Percentiles rank a stretch among this genome's conserved stretches.
phyloP scores from a whole-genome alignment of 1,140 invertebrate genomes.

The Pseudomyrmex pallidus region DNA sequence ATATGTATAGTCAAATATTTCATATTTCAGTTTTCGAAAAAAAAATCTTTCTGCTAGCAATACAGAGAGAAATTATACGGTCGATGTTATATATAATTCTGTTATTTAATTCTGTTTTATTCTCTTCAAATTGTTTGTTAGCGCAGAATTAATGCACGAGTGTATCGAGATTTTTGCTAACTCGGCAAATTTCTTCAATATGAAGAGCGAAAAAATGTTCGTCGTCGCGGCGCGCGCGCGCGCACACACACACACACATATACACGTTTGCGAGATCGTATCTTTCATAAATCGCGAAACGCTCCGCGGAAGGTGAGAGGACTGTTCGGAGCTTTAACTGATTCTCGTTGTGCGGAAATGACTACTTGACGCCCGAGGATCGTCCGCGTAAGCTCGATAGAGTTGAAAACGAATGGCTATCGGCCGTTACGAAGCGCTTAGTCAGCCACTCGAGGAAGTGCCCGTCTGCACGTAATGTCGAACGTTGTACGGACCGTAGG shows the following conservation, averaged over 20 bases:
- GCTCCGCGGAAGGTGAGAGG: slow-evolving; percentile 9
- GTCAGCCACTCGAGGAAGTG: slow-evolving; percentile 76
- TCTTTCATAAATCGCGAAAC: slow-evolving; percentile 29
- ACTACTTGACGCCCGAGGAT: slow-evolving; percentile 61
- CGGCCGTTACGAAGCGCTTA: slow-evolving; percentile 74
- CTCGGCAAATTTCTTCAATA: slow-evolving; percentile 1
- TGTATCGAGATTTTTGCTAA: background rate
- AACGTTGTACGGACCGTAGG: slow-evolving; percentile 56
- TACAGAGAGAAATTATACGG: background rate
- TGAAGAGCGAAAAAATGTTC: background rate
- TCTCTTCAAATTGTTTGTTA: background rate
- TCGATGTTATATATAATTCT: background rate
- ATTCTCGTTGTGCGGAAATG: slow-evolving; percentile 27
- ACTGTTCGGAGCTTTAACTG: slow-evolving; percentile 50
- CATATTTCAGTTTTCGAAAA: background rate
- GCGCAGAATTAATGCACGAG: background rate
- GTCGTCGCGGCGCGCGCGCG: background rate
- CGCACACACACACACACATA: too few relatives aligned
- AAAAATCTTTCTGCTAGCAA: background rate
- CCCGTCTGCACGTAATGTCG: slow-evolving; percentile 76
- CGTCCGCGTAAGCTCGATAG: slow-evolving; percentile 66
- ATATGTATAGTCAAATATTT: background rate
- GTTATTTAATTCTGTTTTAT: background rate
- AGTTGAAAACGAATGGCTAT: slow-evolving; percentile 75
- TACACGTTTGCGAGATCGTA: background rate